Evolutionary conservation across 1,140 invertebrate species (phyloP), one percentile per base, ranked within the genome.

Genomic region (Danaus melanippus): DNA sequence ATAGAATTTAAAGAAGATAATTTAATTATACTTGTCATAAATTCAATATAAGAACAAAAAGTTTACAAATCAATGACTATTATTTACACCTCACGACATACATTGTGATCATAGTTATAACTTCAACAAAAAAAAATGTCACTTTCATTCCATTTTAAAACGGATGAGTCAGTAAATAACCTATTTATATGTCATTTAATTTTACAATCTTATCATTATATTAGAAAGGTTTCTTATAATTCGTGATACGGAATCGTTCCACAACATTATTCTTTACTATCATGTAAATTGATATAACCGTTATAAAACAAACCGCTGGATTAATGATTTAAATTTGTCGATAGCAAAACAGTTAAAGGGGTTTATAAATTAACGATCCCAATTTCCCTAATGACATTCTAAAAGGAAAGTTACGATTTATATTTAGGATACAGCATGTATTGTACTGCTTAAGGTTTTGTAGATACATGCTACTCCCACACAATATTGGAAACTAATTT

Each of bases 301-400:
- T 76, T 64, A 76, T 85, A 84, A 85, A 82, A 82, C 79, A 84
- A 84, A 82, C 80, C 80, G 58, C 74, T 60, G 73, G 77, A 82
- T 82, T 80, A 82, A 72, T 69, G 75, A 83, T 84, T 84, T 84
- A 78, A 82, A 83, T 79, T 72, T 74, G 69, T 76, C 74, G 79
- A 84, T 86, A 86, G 67, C 69, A 62, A 63, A 74, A 68, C 74
- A 75, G 72, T 82, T 79, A 81, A 76, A 74, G 71, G 67, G 69
- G 64, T 81, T 80, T 84, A 81, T 78, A 84, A 83, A 83, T 84
- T 79, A 84, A 86, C 72, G 81, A 75, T 61, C 64, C 70, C 83
- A 82, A 84, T 86, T 84, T 86, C 73, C 81, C 79, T 86, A 84
- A 86, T 84, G 79, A 86, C 77, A 79, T 71, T 84, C 79, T 84